Evolutionary conservation across 1,140 invertebrate genomes (phyloP).

Genomic region (Andricus grossulariae): DNA sequence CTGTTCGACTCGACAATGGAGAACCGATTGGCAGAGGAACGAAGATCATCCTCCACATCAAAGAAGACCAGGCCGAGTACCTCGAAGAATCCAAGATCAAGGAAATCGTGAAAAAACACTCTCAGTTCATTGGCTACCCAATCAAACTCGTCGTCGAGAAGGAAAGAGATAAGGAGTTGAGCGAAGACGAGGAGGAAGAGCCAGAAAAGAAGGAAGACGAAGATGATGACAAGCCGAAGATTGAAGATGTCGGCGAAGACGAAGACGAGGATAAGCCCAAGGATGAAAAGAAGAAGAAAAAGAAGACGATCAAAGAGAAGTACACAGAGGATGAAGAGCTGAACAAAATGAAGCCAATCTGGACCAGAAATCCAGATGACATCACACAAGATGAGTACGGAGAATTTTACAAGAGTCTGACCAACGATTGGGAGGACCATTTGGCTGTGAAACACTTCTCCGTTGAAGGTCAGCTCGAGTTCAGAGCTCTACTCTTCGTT

Average conservation of each 20-base stretch:
- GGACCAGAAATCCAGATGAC: conserved; percentile 98
- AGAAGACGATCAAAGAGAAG: conserved; percentile 98
- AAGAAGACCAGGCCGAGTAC: conserved; percentile 89
- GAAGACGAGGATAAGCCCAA: conserved; percentile 86
- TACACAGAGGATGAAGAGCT: conserved; percentile 98
- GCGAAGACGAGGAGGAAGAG: conserved; percentile 89
- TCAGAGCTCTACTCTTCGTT: conserved; percentile 95
- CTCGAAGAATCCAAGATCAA: conserved; percentile 95
- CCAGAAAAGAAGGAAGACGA: conserved; percentile 79
- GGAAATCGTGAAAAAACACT: conserved; percentile 99
- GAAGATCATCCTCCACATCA: conserved; percentile 85
- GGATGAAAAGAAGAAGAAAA: conserved; percentile 88
- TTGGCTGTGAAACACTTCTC: conserved; percentile 99
- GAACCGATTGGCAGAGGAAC: conserved; percentile 84
- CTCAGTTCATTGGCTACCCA: conserved; percentile 99
- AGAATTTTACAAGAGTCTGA: conserved; percentile 99
- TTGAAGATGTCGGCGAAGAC: conserved; percentile 95
- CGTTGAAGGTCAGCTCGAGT: conserved; percentile 98
- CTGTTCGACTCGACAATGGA: conserved; percentile 78
- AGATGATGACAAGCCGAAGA: conserved; percentile 88
- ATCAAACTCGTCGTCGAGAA: conserved; percentile 96
- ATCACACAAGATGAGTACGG: conserved; percentile 98
- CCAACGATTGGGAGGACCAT: conserved; percentile 99
- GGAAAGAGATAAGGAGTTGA: conserved; percentile 96
- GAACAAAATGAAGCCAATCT: conserved; percentile 99